Base-by-base conservation (phyloP, 2,888 invertebrate species). In the Agrotis ipsilon region DNA sequence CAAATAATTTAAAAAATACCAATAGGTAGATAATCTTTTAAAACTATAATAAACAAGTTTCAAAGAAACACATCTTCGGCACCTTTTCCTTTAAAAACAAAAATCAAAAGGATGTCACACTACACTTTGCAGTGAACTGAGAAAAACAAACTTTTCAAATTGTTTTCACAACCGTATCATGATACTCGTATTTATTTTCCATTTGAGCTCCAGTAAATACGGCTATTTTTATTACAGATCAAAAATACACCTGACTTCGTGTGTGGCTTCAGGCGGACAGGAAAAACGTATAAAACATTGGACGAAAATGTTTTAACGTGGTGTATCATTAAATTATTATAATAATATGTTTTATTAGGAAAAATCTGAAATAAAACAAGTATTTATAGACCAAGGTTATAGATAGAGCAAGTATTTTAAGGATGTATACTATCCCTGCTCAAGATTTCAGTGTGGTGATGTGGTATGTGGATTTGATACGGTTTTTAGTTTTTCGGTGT, bases 231-330 rank as follows among this genome's bases (percentile, higher is more conserved):
- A 81, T 75, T 75, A 77, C 72, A 71, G 85, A 85, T 86, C 80
- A 83, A 86, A 88, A 88, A 86, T 86, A 86, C 74, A 82, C 75
- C 75, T 82, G 75, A 76, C 89, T 79, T 83, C 85, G 86, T 88
- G 89, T 90, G 88, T 86, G 89, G 88, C 75, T 68, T 65, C 68
- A n/a, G 67, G 19, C 55, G 48, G 65, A 52, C 60, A 72, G 72
- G 76, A 83, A 82, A 82, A 86, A 81, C 75, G 71, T 74, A 86
- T 80, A 82, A 81, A 78, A 74, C 73, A 27, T 60, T 21, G 32
- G 43, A 46, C 49, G 19, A 57, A 78, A 73, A 57, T 60, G 65
- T 32, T 66, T 68, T 69, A 39, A 62, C 14, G 21, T 49, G 43
- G 70, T n/a, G n/a, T 66, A 63, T 64, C 62, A 72, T 67, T n/a